Evolutionary conservation across 2,113 vertebrate species (phyloP).

Genomic region (Nyctereutes procyonoides): DNA sequence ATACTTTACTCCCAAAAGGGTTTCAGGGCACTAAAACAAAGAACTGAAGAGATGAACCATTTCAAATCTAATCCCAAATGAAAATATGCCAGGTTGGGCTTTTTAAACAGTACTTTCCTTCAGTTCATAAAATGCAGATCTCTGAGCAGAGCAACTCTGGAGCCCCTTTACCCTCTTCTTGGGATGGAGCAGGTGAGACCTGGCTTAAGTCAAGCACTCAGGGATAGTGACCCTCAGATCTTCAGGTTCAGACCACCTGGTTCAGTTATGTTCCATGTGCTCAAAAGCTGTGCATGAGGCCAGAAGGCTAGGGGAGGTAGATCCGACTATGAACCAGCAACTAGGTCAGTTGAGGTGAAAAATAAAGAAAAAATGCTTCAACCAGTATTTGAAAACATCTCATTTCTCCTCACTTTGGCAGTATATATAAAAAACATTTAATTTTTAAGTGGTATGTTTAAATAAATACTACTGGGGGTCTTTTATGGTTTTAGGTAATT

Average conservation of each 20-base stretch:
- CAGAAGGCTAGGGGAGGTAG: not conserved
- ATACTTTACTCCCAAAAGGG: not conserved
- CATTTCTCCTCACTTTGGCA: not conserved
- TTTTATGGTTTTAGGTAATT: not conserved
- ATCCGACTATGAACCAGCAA: not conserved
- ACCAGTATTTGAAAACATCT: not conserved
- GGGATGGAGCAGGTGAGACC: not conserved
- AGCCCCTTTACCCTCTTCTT: not conserved
- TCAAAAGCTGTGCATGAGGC: not conserved
- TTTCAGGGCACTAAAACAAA: not conserved
- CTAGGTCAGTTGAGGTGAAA: not conserved
- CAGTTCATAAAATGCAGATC: not conserved
- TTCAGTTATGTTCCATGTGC: fast-evolving
- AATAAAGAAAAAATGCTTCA: not conserved
- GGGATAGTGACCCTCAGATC: not conserved
- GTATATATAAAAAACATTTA: not conserved
- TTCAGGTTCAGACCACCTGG: not conserved
- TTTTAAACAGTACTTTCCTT: not conserved
- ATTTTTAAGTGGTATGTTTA: not conserved
- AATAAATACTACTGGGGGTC: not conserved
- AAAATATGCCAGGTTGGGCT: not conserved
- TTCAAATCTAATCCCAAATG: not conserved
- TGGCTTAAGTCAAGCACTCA: not conserved
- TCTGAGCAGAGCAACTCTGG: not conserved
- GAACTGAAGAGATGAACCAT: not conserved